Evolutionary conservation across 2,797 vertebrate species (phyloP), one percentile per base, ranked within the genome.

Genomic region (Loriculus beryllinus): DNA sequence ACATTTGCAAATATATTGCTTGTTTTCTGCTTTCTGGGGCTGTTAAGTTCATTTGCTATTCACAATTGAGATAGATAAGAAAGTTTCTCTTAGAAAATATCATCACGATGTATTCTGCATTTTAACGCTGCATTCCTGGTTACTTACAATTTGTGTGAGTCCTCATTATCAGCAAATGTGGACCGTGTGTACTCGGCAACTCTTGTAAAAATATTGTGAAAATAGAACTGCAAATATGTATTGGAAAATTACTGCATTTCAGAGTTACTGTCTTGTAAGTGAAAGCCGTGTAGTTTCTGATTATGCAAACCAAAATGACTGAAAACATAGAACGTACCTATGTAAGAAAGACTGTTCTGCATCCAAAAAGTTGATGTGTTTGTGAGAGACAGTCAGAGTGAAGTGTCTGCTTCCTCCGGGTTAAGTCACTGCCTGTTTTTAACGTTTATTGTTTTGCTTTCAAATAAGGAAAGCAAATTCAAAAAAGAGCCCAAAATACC

Each of bases 1-100:
- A 49, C 42, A 70, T 92, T 83, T 86, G 85, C 68, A 79, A 39
- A 78, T 95, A 59, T 90, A 51, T 78, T 78, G 42, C n/a, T 63
- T 82, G 77, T 79, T 82, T 63, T 88, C 17, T 92, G 31, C 67
- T 82, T 86, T 92, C n/a, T 33, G 35, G 42, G 39, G 39, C 78
- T 87, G 3, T 68, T 82, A 51, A 88, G 69, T 87, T 96, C 47
- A 37, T 96, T 94, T 92, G 79, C 71, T 94, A 6, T 83, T 63
- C 42, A 15, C 43, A 72, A 67, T 48, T 62, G 77, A 84, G 96
- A 57, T 82, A 57, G 60, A 72, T 65, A 29, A 88, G 69, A 95
- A 97, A 97, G 85, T 86, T 95, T 95, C 95, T 93, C 85, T 43
- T 54, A 77, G 54, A 65, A 79, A 92, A 91, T 91, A 81, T 65